These are phyloP conservation scores for Ichneumoninae sp. DNA, from an alignment of 2,888 invertebrate species.

Conservation along the genomic window DNA sequence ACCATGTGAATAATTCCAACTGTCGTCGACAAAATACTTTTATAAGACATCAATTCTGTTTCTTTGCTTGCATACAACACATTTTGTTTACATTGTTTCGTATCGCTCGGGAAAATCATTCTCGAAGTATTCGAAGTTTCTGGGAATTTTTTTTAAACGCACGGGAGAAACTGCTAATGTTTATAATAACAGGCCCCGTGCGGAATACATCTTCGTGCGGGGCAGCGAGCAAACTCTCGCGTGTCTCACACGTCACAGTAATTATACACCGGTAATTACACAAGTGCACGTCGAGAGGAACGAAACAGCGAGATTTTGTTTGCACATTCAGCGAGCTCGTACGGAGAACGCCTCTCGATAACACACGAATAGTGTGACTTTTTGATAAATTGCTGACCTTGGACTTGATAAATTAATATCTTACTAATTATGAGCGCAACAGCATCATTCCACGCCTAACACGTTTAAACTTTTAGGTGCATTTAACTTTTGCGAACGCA, in stretches of 20 bases:
- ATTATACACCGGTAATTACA: conserved; percentile 25
- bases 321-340: conserved; percentile 10
- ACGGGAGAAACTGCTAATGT: not conserved
- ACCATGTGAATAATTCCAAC: no score
- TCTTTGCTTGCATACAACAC: not conserved
- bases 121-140: not conserved
- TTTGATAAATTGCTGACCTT: no score
- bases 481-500: no score
- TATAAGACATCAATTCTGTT: not conserved
- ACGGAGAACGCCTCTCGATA: not conserved
- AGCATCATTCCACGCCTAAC: no score
- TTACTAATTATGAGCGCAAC: no score
- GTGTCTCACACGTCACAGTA: not conserved
- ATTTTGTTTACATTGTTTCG: no score
- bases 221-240: conserved; percentile 3
- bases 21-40: not conserved
- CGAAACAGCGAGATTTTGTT: conserved; percentile 14
- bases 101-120: no score
- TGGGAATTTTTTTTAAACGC: not conserved
- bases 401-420: no score
- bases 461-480: no score
- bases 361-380: no score
- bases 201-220: not conserved
- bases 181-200: not conserved
- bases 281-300: conserved; percentile 2